These are phyloP conservation scores for Alosa alosa DNA, from an alignment of 2,113 vertebrate genomes.

Conservation along the genomic window DNA sequence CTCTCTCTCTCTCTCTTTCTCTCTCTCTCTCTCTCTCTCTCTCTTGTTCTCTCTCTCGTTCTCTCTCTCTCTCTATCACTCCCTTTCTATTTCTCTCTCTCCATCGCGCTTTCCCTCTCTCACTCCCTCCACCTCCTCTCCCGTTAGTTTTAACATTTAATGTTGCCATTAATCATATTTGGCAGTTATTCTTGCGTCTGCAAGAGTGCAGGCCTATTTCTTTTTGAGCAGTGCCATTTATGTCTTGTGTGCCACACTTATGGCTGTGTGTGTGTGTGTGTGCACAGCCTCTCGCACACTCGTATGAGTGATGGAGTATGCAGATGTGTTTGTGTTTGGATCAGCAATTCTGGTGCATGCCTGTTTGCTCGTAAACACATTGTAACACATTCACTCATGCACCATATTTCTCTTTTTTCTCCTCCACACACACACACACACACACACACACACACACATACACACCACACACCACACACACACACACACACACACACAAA, in stretches of 20 bases:
- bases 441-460: background rate
- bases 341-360: conserved; percentile 25
- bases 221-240: conserved; percentile 22
- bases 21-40: background rate
- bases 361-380: background rate
- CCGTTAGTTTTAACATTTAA: conserved; percentile 38
- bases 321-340: conserved; percentile 25
- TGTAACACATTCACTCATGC: background rate
- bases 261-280: conserved; percentile 10
- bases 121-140: background rate
- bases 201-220: conserved; percentile 17
- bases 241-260: conserved; percentile 21
- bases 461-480: background rate
- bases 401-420: background rate
- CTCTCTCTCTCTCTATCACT: background rate
- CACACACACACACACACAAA: conserved; percentile 1
- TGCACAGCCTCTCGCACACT: background rate
- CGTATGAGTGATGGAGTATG: conserved; percentile 18
- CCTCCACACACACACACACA: background rate
- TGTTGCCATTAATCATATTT: conserved; percentile 36
- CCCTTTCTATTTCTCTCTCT: background rate
- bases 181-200: conserved; percentile 19
- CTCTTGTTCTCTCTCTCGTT: background rate
- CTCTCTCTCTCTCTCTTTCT: background rate
- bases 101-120: background rate